phyloP scores from a whole-genome alignment of 2,797 vertebrate species.

The Argya squamiceps region DNA sequence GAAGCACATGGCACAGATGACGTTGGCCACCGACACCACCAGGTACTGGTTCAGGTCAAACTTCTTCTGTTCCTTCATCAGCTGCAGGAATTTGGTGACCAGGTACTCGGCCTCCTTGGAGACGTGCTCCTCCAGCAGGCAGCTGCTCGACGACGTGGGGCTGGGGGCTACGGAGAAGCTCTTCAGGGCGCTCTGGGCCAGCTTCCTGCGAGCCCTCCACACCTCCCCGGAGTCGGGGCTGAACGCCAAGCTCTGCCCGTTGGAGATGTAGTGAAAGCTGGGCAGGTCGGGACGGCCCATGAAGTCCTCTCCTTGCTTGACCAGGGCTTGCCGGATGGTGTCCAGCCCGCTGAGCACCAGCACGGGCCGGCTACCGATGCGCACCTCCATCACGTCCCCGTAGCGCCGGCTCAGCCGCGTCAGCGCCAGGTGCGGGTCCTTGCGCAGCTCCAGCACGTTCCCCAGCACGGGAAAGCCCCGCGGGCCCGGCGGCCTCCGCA shows the following conservation, averaged over 20 bases:
- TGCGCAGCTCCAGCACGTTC: conserved; percentile 81
- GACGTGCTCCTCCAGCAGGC: conserved; percentile 88
- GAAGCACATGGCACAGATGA: conserved; percentile 92
- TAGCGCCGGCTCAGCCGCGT: conserved; percentile 82
- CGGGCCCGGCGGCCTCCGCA: conserved; percentile 84
- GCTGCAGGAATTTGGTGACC: conserved; percentile 72
- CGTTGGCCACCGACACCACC: conserved; percentile 88
- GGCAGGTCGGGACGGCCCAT: conserved; percentile 85
- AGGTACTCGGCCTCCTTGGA: conserved; percentile 82
- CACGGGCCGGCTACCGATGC: conserved; percentile 86
- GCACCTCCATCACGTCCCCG: conserved; percentile 85
- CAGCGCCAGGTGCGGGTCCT: conserved; percentile 82
- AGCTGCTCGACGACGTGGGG: conserved; percentile 74
- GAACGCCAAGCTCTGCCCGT: conserved; percentile 87
- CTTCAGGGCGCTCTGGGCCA: conserved; percentile 84
- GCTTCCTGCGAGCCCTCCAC: conserved; percentile 85
- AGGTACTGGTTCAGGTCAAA: conserved; percentile 84
- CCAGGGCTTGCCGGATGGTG: conserved; percentile 85
- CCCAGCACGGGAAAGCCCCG: conserved; percentile 86
- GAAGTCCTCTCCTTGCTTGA: conserved; percentile 89
- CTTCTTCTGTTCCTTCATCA: conserved; percentile 75
- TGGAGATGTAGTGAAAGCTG: conserved; percentile 67
- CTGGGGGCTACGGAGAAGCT: conserved; percentile 81
- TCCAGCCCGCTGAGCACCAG: conserved; percentile 86
- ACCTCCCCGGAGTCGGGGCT: conserved; percentile 80